Conservation (phyloP, 1,140 invertebrate species). For the Bombus difficillimus region DNA sequence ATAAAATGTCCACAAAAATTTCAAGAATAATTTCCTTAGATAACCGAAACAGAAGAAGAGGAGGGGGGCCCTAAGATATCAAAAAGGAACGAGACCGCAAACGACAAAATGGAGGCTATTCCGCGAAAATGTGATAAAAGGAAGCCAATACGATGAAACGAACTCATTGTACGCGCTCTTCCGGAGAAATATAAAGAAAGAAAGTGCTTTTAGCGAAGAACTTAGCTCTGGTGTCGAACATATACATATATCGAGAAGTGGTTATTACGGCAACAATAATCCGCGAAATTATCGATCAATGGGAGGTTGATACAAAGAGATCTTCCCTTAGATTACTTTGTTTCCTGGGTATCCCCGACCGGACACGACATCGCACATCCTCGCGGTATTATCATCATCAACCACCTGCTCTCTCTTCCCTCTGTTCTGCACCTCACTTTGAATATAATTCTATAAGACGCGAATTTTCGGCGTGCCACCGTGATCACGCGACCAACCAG, state of each 20-base stretch:
- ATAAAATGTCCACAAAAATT: background rate
- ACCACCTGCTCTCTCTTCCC: slow-evolving; percentile 60
- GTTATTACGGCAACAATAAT: slow-evolving; percentile 68
- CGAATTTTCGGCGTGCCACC: slow-evolving; percentile 45
- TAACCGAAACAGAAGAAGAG: background rate
- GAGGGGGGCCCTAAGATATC: accelerated
- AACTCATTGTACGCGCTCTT: slow-evolving; percentile 38
- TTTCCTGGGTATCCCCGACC: slow-evolving; percentile 32
- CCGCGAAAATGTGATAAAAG: background rate
- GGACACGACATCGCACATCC: slow-evolving; percentile 53
- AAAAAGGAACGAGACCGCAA: background rate
- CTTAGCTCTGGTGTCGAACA: slow-evolving; percentile 35
- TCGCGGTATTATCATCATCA: slow-evolving; percentile 60
- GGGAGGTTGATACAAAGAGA: slow-evolving; percentile 63
- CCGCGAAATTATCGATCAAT: slow-evolving; percentile 67
- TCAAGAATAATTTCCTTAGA: too few species aligned
- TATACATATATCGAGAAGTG: slow-evolving; percentile 31
- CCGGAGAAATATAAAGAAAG: slow-evolving; percentile 46
- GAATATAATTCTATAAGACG: slow-evolving; percentile 49
- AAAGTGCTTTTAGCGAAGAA: slow-evolving; percentile 14
- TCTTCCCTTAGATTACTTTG: slow-evolving; percentile 60
- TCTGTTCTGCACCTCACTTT: slow-evolving; percentile 9
- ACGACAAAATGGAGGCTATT: background rate
- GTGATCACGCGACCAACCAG: slow-evolving; percentile 55
- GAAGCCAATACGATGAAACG: slow-evolving; percentile 21